phyloP scores from a whole-genome alignment of 2,113 vertebrate species.

The Alligator mississippiensis region DNA sequence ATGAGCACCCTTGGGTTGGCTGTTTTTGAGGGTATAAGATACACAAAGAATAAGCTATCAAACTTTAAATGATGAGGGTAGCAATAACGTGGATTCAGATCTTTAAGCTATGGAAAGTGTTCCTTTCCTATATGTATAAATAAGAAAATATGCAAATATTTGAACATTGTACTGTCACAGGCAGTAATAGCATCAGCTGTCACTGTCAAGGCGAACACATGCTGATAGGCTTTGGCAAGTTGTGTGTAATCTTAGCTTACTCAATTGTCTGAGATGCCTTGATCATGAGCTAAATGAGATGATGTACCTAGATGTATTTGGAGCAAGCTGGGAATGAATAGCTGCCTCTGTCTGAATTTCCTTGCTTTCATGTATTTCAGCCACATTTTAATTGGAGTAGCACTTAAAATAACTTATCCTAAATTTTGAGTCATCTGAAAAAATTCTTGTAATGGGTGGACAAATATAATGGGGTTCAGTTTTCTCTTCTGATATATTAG shows the following conservation, averaged over 20 bases:
- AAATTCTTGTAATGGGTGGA: background rate
- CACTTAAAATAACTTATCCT: background rate
- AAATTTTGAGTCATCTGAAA: background rate
- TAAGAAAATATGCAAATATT: background rate
- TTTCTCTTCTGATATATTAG: accelerated
- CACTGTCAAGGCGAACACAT: background rate
- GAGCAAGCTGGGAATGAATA: background rate
- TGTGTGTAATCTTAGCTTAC: accelerated
- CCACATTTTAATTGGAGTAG: constrained; percentile 38
- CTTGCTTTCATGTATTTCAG: background rate
- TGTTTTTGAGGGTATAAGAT: constrained; percentile 42
- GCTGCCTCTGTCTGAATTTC: background rate
- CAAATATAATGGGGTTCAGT: background rate
- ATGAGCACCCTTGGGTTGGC: constrained; percentile 39
- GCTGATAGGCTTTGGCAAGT: background rate
- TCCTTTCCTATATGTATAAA: background rate
- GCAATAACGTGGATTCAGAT: constrained; percentile 1
- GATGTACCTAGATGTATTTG: background rate
- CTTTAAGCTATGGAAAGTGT: constrained; percentile 27
- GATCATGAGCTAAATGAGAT: background rate
- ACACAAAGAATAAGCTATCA: constrained; percentile 45
- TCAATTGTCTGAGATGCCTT: background rate
- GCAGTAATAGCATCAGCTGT: background rate
- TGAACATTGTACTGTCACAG: accelerated
- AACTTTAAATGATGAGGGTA: background rate